Conservation (phyloP, 2,113 vertebrate genomes). For the Etheostoma spectabile region DNA sequence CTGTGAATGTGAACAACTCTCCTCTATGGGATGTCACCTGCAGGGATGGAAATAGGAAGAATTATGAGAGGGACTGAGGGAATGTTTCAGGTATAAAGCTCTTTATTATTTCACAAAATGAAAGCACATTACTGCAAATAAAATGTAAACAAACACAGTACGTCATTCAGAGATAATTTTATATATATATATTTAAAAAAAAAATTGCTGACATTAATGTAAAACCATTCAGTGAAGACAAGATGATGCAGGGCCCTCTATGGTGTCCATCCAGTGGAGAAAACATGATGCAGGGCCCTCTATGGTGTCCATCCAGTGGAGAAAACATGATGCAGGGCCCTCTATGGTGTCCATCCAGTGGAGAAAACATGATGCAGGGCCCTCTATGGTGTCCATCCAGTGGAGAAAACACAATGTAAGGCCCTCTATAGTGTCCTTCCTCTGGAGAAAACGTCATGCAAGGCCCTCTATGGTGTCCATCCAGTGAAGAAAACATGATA, state of each 20-base stretch:
- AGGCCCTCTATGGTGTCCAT: no score
- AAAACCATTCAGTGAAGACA: background rate
- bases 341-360: no score
- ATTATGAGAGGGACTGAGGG: constrained; percentile 4
- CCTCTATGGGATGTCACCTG: constrained; percentile 24
- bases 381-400: no score
- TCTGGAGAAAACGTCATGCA: no score
- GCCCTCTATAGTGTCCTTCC: no score
- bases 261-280: background rate
- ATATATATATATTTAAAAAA: background rate
- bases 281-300: no score
- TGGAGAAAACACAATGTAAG: no score
- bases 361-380: no score
- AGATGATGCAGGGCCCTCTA: background rate
- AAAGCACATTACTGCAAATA: background rate
- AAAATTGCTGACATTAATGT: no score
- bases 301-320: no score
- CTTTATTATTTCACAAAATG: background rate
- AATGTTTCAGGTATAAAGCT: background rate
- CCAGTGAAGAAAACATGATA: no score
- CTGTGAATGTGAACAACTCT: constrained; percentile 49
- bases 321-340: no score
- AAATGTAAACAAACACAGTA: background rate
- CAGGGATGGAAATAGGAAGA: constrained; percentile 12
- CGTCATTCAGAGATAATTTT: background rate